A percentile compares a stretch with the other conserved stretches of the same genome.
Evolutionary conservation across 1,140 invertebrate species (phyloP).

Genomic region (Psilanteris sp.): DNA sequence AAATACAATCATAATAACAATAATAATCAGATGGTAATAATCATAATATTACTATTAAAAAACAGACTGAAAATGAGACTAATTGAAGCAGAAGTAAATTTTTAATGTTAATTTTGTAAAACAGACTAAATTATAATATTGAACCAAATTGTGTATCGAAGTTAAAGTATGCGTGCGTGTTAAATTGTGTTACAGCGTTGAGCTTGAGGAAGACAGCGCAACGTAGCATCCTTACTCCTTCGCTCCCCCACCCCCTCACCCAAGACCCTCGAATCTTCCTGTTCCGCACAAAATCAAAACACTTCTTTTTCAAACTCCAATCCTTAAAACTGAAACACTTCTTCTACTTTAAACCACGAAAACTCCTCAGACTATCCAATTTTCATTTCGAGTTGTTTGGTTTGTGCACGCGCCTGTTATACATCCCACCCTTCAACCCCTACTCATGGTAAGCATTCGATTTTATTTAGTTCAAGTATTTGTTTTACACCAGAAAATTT

Average conservation of each 20-base stretch:
- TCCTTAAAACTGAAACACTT: conserved; percentile 4
- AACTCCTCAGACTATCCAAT: conserved; percentile 76
- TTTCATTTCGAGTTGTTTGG: conserved; percentile 81
- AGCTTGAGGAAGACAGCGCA: conserved; percentile 80
- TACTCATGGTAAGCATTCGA: conserved; percentile 80
- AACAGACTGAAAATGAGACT: conserved; percentile 6
- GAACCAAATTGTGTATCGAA: conserved; percentile 14
- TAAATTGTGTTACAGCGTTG: conserved; percentile 81
- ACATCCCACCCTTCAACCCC: conserved; percentile 79
- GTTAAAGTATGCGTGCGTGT: conserved; percentile 75
- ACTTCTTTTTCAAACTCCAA: conserved; percentile 4
- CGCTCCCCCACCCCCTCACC: conserved; percentile 38
- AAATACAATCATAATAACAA: too few relatives aligned
- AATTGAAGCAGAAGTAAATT: conserved; percentile 2
- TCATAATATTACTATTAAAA: conserved; percentile 12
- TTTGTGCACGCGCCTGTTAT: conserved; percentile 81
- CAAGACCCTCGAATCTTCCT: conserved; percentile 57
- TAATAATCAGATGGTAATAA: too few relatives aligned
- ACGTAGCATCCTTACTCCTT: conserved; percentile 76
- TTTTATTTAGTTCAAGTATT: conserved; percentile 78
- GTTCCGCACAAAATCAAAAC: conserved; percentile 33
- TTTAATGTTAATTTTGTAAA: not conserved
- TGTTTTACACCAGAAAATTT: too few relatives aligned
- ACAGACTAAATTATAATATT: not conserved
- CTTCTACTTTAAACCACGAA: conserved; percentile 67